Conservation (phyloP, 2,888 invertebrate genomes). For the Aleiodes leptofemur region DNA sequence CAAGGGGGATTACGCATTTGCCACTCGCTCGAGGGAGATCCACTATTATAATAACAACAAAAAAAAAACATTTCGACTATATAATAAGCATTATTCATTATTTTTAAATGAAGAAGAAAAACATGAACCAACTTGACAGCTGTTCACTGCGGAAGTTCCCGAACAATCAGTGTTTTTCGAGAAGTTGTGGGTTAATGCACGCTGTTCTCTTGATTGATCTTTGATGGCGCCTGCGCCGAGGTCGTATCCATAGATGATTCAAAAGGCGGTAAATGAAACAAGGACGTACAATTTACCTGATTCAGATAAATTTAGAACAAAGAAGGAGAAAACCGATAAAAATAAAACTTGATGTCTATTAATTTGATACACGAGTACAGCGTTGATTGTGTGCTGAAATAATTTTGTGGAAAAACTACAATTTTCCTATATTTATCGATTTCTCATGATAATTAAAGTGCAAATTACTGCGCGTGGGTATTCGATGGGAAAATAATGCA, state of each 20-base stretch:
- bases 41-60: constrained; percentile 3
- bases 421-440: constrained; percentile 11
- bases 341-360: too few species aligned
- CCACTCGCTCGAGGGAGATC: neutral
- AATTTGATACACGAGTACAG: neutral
- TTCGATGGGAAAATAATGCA: constrained; percentile 57
- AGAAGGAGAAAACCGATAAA: constrained; percentile 14
- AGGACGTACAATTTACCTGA: constrained; percentile 42
- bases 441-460: neutral
- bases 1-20: constrained; percentile 5
- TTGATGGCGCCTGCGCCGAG: constrained; percentile 47
- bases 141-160: constrained; percentile 38
- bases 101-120: too few species aligned
- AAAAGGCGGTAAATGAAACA: constrained; percentile 40
- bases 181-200: neutral
- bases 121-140: constrained; percentile 3
- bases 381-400: constrained; percentile 7
- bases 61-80: constrained; percentile 3
- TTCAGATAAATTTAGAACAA: constrained; percentile 4
- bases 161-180: constrained; percentile 31
- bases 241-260: constrained; percentile 28
- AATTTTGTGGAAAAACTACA: constrained; percentile 24
- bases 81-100: neutral
- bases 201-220: constrained; percentile 38
- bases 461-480: constrained; percentile 27